Percentiles rank a stretch among this genome's conserved stretches.
Evolutionary conservation across 2,113 vertebrate genomes (phyloP).

Genomic region (Chunga burmeisteri): DNA sequence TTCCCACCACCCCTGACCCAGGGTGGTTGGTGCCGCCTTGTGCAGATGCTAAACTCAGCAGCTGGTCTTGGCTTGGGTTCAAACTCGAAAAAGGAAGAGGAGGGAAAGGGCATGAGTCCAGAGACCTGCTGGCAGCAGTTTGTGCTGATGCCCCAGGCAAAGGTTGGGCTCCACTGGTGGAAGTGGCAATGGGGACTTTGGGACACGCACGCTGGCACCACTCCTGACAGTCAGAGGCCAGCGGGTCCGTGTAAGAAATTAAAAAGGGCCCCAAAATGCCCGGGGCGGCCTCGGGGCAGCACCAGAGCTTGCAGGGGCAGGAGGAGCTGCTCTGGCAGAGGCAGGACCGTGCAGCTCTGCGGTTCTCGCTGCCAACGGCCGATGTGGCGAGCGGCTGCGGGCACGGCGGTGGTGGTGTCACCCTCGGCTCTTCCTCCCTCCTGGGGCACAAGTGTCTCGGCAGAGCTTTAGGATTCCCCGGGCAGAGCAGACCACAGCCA

Average conservation of each 20-base stretch:
- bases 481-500: not conserved
- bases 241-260: fast-evolving
- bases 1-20: fast-evolving
- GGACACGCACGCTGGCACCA: not conserved
- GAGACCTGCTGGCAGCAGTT: fast-evolving
- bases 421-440: not conserved
- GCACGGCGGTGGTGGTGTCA: fast-evolving
- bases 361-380: fast-evolving
- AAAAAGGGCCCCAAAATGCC: not conserved
- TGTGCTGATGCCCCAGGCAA: not conserved
- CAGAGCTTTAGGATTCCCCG: not conserved
- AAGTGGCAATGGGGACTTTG: not conserved
- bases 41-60: not conserved
- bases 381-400: not conserved
- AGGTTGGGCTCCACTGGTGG: not conserved
- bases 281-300: fast-evolving
- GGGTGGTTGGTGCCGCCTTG: not conserved
- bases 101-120: not conserved
- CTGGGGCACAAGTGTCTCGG: not conserved
- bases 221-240: not conserved
- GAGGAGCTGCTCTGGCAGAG: not conserved
- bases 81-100: not conserved
- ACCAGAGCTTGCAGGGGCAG: fast-evolving
- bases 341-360: fast-evolving
- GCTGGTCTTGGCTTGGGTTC: not conserved